Evolutionary conservation across 2,888 invertebrate species (phyloP), one percentile per base, ranked within the genome.

Genomic region (Arge pagana): DNA sequence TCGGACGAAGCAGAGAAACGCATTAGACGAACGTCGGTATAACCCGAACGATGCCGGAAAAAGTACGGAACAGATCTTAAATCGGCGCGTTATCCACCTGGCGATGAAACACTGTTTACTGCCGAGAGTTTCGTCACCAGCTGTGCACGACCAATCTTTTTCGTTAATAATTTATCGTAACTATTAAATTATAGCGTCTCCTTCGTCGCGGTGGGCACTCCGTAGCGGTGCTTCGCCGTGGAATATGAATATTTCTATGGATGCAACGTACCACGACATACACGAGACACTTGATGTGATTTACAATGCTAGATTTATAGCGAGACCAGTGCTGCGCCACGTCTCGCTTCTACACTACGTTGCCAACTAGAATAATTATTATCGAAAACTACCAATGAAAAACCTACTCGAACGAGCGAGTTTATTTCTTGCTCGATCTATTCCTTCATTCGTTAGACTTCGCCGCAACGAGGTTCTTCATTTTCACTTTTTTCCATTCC

Each of bases 241-340:
- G 70, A 71, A 72, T 71, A 71, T 70, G 71, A 71, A 66, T 63
- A 56, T 72, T 72, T 72, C 72, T 69, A 72, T 72, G 69, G 72
- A 67, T 69, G 68, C 70, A 11, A n/a, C n/a, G n/a, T n/a, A n/a
- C n/a, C n/a, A 3, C 15, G 8, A 16, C 33, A 18, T 13, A 11
- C 21, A 67, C 69, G 64, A 66, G 68, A 66, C 71, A 68, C 72
- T 71, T 66, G 65, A 65, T 57, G 57, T 72, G 72, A 72, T 72
- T 72, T 72, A 72, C 72, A 70, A 60, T 70, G 67, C 70, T 63
- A 65, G 64, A 72, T 71, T 72, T 72, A 72, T 69, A 70, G 69
- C 64, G 69, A 63, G 64, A 64, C 65, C 64, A 60, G 65, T n/a
- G n/a, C n/a, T n/a, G n/a, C n/a, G n/a, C n/a, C n/a, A n/a, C n/a